Evolutionary conservation across 2,888 invertebrate genomes (phyloP).

Genomic region (Ormyrus labotus): DNA sequence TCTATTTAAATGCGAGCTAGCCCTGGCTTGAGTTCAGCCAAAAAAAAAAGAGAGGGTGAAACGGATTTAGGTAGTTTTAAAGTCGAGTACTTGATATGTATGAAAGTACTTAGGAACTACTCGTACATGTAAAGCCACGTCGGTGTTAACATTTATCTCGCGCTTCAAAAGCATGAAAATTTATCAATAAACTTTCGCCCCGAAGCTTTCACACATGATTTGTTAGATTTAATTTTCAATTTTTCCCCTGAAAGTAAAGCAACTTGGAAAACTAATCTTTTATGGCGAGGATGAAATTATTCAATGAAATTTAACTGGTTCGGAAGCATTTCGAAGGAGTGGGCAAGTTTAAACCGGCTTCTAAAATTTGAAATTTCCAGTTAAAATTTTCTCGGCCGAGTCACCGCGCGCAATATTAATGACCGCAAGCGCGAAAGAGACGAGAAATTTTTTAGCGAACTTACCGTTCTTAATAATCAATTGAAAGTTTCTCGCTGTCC

Average conservation of each 20-base stretch:
- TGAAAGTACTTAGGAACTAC: slow-evolving; percentile 46
- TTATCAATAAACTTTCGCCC: slow-evolving; percentile 70
- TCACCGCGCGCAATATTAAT: slow-evolving; percentile 40
- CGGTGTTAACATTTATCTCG: slow-evolving; percentile 50
- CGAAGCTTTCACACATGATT: slow-evolving; percentile 61
- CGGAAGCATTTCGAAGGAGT: no score
- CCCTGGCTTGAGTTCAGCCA: not conserved
- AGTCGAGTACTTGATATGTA: slow-evolving; percentile 46
- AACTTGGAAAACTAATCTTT: slow-evolving; percentile 47
- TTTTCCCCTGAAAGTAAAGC: no score
- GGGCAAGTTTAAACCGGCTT: not conserved
- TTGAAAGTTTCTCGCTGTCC: slow-evolving; percentile 38
- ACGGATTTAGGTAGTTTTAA: slow-evolving; percentile 40
- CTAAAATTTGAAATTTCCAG: slow-evolving; percentile 12
- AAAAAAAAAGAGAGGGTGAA: slow-evolving; percentile 8
- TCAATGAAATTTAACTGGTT: no score
- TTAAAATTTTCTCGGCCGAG: not conserved
- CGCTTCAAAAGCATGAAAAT: slow-evolving; percentile 67
- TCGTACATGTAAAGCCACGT: not conserved
- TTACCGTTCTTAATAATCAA: slow-evolving; percentile 50
- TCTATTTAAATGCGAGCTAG: slow-evolving; percentile 48
- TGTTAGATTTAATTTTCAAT: no score
- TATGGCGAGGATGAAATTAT: no score
- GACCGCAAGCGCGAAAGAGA: not conserved
- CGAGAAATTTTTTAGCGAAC: slow-evolving; percentile 35